Base-by-base conservation (phyloP, 2,797 vertebrate genomes). In the Anisognathus igniventris region DNA sequence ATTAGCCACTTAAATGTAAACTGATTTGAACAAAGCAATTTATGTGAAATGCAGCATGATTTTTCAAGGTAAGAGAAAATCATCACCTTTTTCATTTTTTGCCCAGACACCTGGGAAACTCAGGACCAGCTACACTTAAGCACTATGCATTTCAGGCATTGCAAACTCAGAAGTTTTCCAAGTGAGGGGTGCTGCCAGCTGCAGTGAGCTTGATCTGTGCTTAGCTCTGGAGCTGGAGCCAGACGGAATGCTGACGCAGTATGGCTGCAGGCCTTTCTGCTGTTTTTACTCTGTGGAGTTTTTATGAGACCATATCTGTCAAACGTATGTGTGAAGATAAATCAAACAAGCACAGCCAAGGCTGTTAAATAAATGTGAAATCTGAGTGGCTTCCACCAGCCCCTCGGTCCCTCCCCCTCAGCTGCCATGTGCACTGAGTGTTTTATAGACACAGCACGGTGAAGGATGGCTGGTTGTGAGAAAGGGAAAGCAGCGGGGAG, bases 261-360 rank as follows among this genome's bases (percentile, higher is more conserved):
- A 92, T 92, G 86, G 87, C 96, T 96, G 94, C 86, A 81, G 93
- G 95, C 93, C 79, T 92, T 97, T 93, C 82, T 92, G 91, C 93
- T 95, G 95, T 95, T 96, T 95, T 96, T 91, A 91, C 90, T 97
- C 88, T 92, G 79, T 72, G 81, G 92, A 93, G 93, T 94, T 97
- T 97, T 97, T 97, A 96, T 93, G 96, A 97, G 96, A 95, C 96
- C 92, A 56, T 97, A 97, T 97, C 96, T 97, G 96, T 97, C 97
- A 97, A 96, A 96, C 1, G 81, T 85, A 87, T 95, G 92, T 80
- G 67, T 96, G 96, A 96, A 94, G 81, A 81, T 93, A 96, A 95
- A 96, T 96, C 86, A 91, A 95, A 96, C 74, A 93, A 96, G 93
- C 96, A 95, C 92, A 96, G 90, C 88, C 93, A 88, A 5, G 25